These are phyloP conservation scores for Protobothrops flavoviridis DNA, from an alignment of 2,113 vertebrate genomes.

Conservation along the genomic window DNA sequence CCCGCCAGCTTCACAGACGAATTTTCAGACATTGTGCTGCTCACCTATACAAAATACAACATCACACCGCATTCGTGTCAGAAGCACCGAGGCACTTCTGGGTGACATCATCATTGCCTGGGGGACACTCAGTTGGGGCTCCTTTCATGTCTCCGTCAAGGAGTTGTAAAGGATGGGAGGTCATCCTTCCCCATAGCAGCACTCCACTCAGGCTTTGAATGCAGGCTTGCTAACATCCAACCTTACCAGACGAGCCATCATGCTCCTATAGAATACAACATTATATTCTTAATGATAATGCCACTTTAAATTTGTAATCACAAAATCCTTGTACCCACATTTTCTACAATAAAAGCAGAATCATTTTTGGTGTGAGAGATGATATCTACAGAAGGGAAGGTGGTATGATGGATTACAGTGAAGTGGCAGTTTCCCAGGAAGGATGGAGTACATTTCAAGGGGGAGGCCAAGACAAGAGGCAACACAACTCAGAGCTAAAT, in stretches of 20 bases:
- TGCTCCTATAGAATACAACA: slow-evolving; percentile 50
- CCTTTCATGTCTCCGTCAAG: not conserved
- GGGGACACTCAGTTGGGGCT: not conserved
- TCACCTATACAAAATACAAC: slow-evolving; percentile 59
- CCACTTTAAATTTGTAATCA: not conserved
- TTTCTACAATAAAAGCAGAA: not conserved
- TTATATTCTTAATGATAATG: not conserved
- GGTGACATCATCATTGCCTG: not conserved
- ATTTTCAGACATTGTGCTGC: slow-evolving; percentile 78
- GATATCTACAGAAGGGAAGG: not conserved
- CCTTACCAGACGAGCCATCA: not conserved
- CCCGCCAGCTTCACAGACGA: slow-evolving; percentile 45
- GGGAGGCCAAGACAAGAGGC: not conserved
- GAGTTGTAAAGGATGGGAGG: not conserved
- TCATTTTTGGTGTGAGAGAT: not conserved
- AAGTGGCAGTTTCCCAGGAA: not conserved
- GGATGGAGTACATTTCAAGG: not conserved
- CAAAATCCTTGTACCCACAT: not conserved
- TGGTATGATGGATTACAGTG: not conserved
- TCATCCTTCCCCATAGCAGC: not conserved
- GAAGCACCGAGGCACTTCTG: not conserved
- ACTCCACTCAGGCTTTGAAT: not conserved
- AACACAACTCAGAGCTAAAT: not conserved
- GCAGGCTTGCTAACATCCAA: not conserved
- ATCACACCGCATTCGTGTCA: not conserved